Conservation (phyloP, 2,888 invertebrate genomes). For the Tanytarsus gracilentus region DNA sequence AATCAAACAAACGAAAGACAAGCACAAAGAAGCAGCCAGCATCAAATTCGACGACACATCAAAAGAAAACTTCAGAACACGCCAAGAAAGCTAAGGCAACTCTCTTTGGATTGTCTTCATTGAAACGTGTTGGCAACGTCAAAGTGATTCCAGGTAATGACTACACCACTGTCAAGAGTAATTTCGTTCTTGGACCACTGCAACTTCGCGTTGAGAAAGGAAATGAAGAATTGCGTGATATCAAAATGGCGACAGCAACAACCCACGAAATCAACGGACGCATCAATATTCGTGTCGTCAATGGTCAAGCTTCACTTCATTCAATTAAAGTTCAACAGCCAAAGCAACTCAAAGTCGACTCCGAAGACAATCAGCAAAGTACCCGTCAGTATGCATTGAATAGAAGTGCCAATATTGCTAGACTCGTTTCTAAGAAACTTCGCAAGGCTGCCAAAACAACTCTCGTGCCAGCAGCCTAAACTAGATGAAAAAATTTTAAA, state of each 20-base stretch:
- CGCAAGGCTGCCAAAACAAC: conserved; percentile 37
- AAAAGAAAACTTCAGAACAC: conserved; percentile 33
- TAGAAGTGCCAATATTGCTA: conserved; percentile 72
- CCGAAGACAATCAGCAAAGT: conserved; percentile 70
- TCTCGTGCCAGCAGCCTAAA: neutral
- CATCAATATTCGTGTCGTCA: conserved; percentile 64
- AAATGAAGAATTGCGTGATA: conserved; percentile 68
- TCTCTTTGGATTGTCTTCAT: conserved; percentile 66
- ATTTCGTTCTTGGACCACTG: conserved; percentile 71
- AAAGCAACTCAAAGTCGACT: conserved; percentile 79
- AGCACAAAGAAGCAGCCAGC: conserved; percentile 39
- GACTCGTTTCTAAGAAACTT: conserved; percentile 72
- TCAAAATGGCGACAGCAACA: conserved; percentile 78
- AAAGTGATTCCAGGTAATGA: conserved; percentile 68
- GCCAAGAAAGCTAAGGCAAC: conserved; percentile 60
- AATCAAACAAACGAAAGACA: conserved; percentile 34
- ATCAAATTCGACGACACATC: conserved; percentile 33
- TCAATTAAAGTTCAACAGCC: conserved; percentile 79
- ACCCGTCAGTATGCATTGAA: conserved; percentile 78
- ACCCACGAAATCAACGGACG: conserved; percentile 80
- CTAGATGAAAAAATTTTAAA: no score
- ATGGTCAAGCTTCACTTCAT: conserved; percentile 73
- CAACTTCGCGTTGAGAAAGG: conserved; percentile 55
- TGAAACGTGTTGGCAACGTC: conserved; percentile 72
- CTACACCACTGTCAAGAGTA: conserved; percentile 73